A percentile compares a stretch with the other conserved stretches of the same genome.
Evolutionary conservation across 2,113 vertebrate genomes (phyloP).

Genomic region (Trematomus loennbergii): DNA sequence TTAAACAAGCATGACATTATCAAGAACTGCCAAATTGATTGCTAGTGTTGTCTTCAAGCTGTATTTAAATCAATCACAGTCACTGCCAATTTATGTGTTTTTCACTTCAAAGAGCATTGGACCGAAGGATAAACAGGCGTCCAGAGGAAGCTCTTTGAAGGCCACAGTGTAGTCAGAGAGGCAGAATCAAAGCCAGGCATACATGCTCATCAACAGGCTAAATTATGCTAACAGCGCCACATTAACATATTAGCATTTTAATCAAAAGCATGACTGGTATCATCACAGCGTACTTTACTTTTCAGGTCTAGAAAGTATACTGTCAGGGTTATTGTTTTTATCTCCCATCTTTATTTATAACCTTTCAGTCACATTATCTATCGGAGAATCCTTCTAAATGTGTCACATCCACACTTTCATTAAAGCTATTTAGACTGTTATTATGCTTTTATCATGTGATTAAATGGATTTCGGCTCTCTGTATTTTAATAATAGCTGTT

Average conservation of each 20-base stretch:
- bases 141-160: constrained; percentile 56
- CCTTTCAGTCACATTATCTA: constrained; percentile 35
- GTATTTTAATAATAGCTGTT: constrained; percentile 62
- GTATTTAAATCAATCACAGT: constrained; percentile 72
- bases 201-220: constrained; percentile 60
- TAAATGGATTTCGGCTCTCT: constrained; percentile 62
- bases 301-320: constrained; percentile 18
- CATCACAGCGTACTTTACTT: constrained; percentile 58
- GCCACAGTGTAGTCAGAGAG: constrained; percentile 35
- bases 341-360: constrained; percentile 1
- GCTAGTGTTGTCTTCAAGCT: constrained; percentile 66
- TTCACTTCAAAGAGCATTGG: constrained; percentile 74
- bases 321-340: constrained; percentile 1
- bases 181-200: constrained; percentile 73
- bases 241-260: constrained; percentile 83
- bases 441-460: constrained; percentile 69
- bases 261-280: constrained; percentile 63
- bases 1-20: constrained; percentile 73
- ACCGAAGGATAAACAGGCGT: constrained; percentile 57
- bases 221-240: constrained; percentile 83
- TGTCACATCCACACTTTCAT: constrained; percentile 62
- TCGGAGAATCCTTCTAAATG: constrained; percentile 47
- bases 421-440: constrained; percentile 64
- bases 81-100: constrained; percentile 64
- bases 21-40: constrained; percentile 64